Conservation (phyloP, 2,797 vertebrate species). For the Sebastes oblongus region DNA sequence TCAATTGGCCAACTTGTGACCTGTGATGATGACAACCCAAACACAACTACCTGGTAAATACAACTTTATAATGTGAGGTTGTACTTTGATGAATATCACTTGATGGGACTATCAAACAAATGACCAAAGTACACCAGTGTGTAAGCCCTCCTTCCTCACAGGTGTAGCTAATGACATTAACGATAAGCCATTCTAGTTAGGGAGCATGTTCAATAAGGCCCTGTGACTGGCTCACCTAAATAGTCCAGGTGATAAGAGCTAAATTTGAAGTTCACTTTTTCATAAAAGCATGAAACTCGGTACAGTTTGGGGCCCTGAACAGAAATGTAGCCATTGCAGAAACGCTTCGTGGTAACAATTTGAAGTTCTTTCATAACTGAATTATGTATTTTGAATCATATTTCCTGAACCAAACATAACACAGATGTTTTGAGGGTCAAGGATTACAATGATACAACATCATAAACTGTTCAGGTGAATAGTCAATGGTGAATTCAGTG, state of each 20-base stretch:
- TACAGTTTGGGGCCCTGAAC: too few species aligned
- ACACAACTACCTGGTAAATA: background rate
- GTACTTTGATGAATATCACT: background rate
- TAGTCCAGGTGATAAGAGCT: too few species aligned
- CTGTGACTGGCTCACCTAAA: background rate
- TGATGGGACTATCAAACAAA: background rate
- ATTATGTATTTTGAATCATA: too few species aligned
- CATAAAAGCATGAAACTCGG: too few species aligned
- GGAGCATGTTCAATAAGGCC: background rate
- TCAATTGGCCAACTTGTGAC: background rate
- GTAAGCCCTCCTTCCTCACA: background rate
- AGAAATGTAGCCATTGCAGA: too few species aligned
- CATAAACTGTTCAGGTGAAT: too few species aligned
- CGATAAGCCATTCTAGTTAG: background rate
- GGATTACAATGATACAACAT: too few species aligned
- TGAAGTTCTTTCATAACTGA: rapidly evolving
- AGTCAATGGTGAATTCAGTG: too few species aligned
- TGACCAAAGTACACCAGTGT: background rate
- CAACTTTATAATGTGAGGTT: background rate
- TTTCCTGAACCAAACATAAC: too few species aligned
- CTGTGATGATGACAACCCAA: background rate
- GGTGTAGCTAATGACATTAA: slow-evolving; percentile 4
- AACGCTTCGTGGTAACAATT: too few species aligned
- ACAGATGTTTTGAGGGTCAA: too few species aligned
- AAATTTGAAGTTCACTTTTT: too few species aligned